These are phyloP conservation scores for Eulemur coronatus DNA, from an alignment of 2,797 vertebrate genomes.

Conservation along the genomic window DNA sequence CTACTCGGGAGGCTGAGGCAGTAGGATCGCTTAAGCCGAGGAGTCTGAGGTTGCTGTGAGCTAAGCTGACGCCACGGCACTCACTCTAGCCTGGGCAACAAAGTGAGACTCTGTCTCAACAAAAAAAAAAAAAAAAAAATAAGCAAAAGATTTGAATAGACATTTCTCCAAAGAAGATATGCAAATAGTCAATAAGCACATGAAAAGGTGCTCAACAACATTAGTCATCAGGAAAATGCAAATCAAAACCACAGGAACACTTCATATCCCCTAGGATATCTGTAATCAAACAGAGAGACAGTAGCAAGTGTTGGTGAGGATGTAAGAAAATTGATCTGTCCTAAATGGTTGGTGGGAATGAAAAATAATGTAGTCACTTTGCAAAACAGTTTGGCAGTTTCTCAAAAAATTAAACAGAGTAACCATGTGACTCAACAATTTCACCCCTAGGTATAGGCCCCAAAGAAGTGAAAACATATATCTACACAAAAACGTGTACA, in stretches of 20 bases:
- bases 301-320: not conserved
- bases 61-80: too few relatives aligned
- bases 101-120: too few relatives aligned
- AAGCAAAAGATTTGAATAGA: not conserved
- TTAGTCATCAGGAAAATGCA: not conserved
- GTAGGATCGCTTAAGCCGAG: too few relatives aligned
- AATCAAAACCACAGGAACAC: not conserved
- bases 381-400: not conserved
- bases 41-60: too few relatives aligned
- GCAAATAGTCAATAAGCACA: not conserved
- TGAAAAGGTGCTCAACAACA: not conserved
- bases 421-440: not conserved
- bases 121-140: too few relatives aligned
- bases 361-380: not conserved
- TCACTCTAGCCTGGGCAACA: too few relatives aligned
- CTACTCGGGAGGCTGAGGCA: too few relatives aligned
- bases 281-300: not conserved
- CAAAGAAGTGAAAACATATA: not conserved
- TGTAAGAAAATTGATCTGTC: not conserved
- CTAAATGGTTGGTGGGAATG: not conserved
- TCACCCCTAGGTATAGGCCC: not conserved
- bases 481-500: not conserved
- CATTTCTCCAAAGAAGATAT: not conserved
- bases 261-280: not conserved
- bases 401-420: not conserved